phyloP scores from a whole-genome alignment of 2,113 vertebrate species.

The Bujurquina vittata region DNA sequence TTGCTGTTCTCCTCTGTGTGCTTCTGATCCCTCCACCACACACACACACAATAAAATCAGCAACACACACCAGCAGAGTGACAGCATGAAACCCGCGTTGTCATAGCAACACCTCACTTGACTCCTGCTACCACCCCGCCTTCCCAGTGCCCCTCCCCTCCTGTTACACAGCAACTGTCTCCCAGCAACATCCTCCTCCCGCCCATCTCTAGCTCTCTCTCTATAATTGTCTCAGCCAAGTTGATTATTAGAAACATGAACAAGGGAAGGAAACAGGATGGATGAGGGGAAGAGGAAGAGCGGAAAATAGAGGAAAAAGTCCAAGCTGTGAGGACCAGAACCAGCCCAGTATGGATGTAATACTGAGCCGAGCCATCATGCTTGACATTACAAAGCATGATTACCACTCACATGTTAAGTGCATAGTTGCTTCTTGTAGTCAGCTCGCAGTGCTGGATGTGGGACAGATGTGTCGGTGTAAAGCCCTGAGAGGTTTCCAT shows the following conservation, averaged over 20 bases:
- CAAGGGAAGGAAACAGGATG: neutral
- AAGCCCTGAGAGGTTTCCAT: neutral
- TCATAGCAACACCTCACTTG: constrained; percentile 72
- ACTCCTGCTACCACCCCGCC: constrained; percentile 40
- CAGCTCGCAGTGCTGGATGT: neutral
- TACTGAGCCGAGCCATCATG: neutral
- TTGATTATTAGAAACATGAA: constrained; percentile 18
- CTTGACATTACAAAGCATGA: neutral
- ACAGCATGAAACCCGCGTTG: constrained; percentile 69
- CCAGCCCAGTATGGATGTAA: neutral
- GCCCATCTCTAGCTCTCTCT: neutral
- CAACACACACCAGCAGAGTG: constrained; percentile 39
- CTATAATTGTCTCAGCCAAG: neutral
- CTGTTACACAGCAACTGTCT: constrained; percentile 64
- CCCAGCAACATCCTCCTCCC: constrained; percentile 57
- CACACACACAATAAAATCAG: constrained; percentile 30
- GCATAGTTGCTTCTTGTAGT: neutral
- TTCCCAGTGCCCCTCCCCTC: constrained; percentile 27
- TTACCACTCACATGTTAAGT: neutral
- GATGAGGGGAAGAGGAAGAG: neutral
- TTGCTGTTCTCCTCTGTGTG: neutral
- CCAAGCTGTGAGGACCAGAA: neutral
- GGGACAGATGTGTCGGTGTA: neutral
- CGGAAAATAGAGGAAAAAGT: neutral
- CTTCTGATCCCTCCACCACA: neutral